A percentile compares a stretch with the other conserved stretches of the same genome.
Conservation (phyloP, 2,888 invertebrate species). For the Drosophila gaucha region DNA sequence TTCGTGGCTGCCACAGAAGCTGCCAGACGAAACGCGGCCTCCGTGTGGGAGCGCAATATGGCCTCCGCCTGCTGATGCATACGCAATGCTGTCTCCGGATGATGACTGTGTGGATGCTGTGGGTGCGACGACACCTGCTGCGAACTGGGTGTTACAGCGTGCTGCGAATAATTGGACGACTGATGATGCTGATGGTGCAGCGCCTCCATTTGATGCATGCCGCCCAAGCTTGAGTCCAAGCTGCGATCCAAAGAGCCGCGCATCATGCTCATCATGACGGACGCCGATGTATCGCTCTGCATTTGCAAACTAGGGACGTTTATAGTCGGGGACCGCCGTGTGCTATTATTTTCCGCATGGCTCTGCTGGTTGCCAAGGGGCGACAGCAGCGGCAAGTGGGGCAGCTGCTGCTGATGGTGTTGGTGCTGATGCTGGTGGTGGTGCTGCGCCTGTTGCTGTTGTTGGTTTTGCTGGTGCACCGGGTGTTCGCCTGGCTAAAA, state of each 20-base stretch:
- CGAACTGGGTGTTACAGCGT: constrained; percentile 37
- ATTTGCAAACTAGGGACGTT: constrained; percentile 75
- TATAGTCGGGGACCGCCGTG: constrained; percentile 73
- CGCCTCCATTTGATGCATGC: constrained; percentile 64
- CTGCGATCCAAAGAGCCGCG: constrained; percentile 82
- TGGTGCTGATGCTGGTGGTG: neutral
- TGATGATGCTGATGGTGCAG: constrained; percentile 63
- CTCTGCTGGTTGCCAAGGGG: constrained; percentile 24
- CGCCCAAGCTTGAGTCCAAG: constrained; percentile 58
- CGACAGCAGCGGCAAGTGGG: constrained; percentile 43
- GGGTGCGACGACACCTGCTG: constrained; percentile 67
- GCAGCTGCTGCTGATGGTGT: constrained; percentile 45
- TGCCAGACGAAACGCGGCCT: constrained; percentile 92
- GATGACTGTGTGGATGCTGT: constrained; percentile 50
- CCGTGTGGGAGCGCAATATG: constrained; percentile 92
- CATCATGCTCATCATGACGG: constrained; percentile 86
- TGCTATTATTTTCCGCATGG: constrained; percentile 52
- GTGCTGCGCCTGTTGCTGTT: constrained; percentile 22
- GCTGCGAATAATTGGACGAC: constrained; percentile 53
- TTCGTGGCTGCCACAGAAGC: constrained; percentile 68
- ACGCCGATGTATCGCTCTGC: constrained; percentile 45
- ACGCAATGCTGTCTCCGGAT: constrained; percentile 85
- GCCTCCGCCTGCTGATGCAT: constrained; percentile 89
- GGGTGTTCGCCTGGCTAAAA: constrained; percentile 43
- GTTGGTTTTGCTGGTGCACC: constrained; percentile 33